Evolutionary conservation across 2,888 invertebrate species (phyloP), one percentile per base, ranked within the genome.

Genomic region (Sesamia inferens): DNA sequence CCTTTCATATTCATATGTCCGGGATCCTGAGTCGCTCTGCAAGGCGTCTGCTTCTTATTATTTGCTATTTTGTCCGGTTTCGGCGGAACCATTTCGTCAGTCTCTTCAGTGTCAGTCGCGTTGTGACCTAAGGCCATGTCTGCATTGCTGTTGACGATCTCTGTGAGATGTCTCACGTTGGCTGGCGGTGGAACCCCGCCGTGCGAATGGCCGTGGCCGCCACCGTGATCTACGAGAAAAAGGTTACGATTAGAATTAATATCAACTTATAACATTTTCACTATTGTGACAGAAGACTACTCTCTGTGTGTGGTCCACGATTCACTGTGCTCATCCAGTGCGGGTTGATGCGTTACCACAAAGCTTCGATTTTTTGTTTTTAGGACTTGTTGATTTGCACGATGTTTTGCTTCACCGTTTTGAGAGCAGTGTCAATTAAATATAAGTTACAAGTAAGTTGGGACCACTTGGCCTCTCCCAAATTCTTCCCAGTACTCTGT

Each of bases 1-100:
- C 99, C 99, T 71, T 99, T 97, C 99, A 99, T 99, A 92, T 99
- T 99, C 98, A 99, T 98, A 92, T 99, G 98, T 5, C 98, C 97
- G 0, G 98, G 97, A 90, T 97, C 97, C 22, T 86, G 87, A 0
- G 93, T 73, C 2, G 90, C 79, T 63, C 88, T 87, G 71, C 90
- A 89, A 0, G 93, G 91, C 96, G 95, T 88, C 97, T 96, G 87
- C 77, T 95, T 93, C 66, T 93, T 93, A 79, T 89, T 92, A 78
- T 92, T 92, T 8, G 93, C 89, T 42, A 88, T 71, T 78, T 93
- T 93, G 68, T 87, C 89, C 0, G 89, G 82, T 69, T 92, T 93
- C 1, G 94, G 93, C 54, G 93, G 94, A 0, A 96, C 95, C 96
- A 96, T 96, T 76, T 96, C 96, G 72, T 96, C 96, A 0, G 95